Base-by-base conservation (phyloP, 2,113 vertebrate genomes). In the Arothron firmamentum region DNA sequence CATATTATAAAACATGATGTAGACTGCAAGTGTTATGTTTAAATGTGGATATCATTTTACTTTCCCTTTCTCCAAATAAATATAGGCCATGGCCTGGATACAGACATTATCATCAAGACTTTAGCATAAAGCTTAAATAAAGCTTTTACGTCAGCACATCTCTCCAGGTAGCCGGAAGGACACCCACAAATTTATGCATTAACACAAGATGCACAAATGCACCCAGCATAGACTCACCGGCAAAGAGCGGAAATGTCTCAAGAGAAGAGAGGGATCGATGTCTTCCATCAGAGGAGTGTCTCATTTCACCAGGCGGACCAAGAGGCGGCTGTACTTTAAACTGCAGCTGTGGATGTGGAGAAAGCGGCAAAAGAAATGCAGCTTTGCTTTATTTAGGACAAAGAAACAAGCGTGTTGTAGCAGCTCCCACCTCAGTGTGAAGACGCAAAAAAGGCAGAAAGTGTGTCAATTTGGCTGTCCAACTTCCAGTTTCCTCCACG, bases 301-400 rank as follows among this genome's bases (percentile, higher is more conserved):
- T 41, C 74, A 52, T 52, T 55, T 73, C 53, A 67, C 62, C 43
- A 62, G 62, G 31, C 65, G 65, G 50, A 62, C 56, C 20, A 85
- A 78, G 61, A 82, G 74, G 59, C 83, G 77, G 31, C 34, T 77
- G 19, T 65, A 45, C 47, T 80, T 20, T 53, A 84, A 80, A 58
- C 54, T 81, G 14, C 75, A 80, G 65, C 55, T 88, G 1, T 87
- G 82, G 75, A 71, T 80, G 74, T 87, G 86, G 88, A 78, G 79
- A 62, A 83, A 67, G 67, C 19, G 57, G 21, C 71, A 60, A 50
- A 56, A 74, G 46, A 78, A 63, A 23, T 70, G 46, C 25, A 17
- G 18, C 28, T 62, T 74, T 18, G 34, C 56, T 28, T 53, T 74
- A 1, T 68, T 64, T 28, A 65, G 61, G 57, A 14, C 31, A 8